Conservation (phyloP, 2,888 invertebrate species). For the Caenorhabditis becei region DNA sequence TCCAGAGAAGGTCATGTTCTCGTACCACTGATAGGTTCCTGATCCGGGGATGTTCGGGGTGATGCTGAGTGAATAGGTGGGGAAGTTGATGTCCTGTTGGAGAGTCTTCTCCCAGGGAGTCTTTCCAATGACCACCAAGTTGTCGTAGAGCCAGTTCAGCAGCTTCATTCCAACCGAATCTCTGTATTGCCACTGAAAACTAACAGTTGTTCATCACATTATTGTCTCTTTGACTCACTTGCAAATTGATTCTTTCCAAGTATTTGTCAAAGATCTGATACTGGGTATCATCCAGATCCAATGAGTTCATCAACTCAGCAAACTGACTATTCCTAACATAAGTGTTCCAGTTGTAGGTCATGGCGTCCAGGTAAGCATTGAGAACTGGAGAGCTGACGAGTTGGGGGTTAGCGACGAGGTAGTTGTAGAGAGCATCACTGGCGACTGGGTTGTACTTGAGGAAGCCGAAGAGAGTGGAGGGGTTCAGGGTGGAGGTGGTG, state of each 20-base stretch:
- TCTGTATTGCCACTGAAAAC: slow-evolving; percentile 18
- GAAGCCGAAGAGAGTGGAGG: slow-evolving; percentile 42
- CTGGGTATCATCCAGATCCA: slow-evolving; percentile 24
- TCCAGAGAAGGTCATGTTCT: slow-evolving; percentile 64
- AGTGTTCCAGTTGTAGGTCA: slow-evolving; percentile 62
- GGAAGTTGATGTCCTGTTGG: slow-evolving; percentile 11
- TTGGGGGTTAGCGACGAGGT: slow-evolving; percentile 30
- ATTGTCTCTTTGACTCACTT: too few species aligned
- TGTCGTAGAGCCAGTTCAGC: slow-evolving; percentile 64
- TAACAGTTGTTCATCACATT: neutral
- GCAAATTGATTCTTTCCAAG: slow-evolving; percentile 17
- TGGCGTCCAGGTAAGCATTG: slow-evolving; percentile 55
- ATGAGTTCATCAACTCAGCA: slow-evolving; percentile 14
- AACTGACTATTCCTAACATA: slow-evolving; percentile 23
- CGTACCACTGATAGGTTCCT: slow-evolving; percentile 16
- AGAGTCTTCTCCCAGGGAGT: slow-evolving; percentile 60
- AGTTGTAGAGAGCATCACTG: slow-evolving; percentile 47
- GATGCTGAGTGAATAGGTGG: slow-evolving; percentile 35
- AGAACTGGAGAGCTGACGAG: slow-evolving; percentile 28
- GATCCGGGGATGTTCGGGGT: slow-evolving; percentile 58
- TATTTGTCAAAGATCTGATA: slow-evolving; percentile 29
- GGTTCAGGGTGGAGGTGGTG: slow-evolving; percentile 39
- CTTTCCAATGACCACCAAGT: slow-evolving; percentile 58
- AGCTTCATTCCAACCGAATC: slow-evolving; percentile 10
- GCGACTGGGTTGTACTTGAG: slow-evolving; percentile 55